Base-by-base conservation (phyloP, 2,797 vertebrate genomes). In the Pseudomugil gertrudae region DNA sequence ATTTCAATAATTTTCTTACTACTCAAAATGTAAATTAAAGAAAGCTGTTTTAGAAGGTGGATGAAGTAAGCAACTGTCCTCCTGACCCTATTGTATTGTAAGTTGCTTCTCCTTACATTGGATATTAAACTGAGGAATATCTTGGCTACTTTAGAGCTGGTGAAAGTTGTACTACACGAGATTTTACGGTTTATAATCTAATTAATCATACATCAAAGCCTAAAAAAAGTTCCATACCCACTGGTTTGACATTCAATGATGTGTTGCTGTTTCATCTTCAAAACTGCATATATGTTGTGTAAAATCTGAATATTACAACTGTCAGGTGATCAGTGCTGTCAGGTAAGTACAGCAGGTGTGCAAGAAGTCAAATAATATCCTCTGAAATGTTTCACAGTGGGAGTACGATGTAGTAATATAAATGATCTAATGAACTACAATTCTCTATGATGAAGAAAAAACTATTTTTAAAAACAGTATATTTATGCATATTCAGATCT, bases 401-500 rank as follows among this genome's bases (percentile, higher is more conserved):
- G 8, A 32, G 29, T 29, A 29, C 3, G 3, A 29, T 29, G 29
- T 32, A 32, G 8, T 32, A 32, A 5, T 32, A 32, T 5, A 32
- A 9, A 32, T 32, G 32, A 32, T 32, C 32, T 5, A 32, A 32
- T 11, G 15, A 45, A 45, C 40, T 45, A 21, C 40, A 21, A 21
- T 45, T 45, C 19, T 45, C 17, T 43, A 0, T 8, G 6, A 8
- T n/a, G 21, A 43, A 7, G 13, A 57, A 23, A 57, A 9, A 10
- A 21, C 15, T 1, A 57, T 26, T 72, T 2, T 54, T 66, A 35
- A 63, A 71, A n/a, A 52, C 27, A 35, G 13, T 11, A 21, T 66
- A 48, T 50, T 43, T 9, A n/a, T 43, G 38, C 2, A 23, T 29
- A 29, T 50, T 62, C 8, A 53, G 40, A 66, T 72, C 75, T 56